Evolutionary conservation across 2,888 invertebrate species (phyloP), one percentile per base, ranked within the genome.

Genomic region (Leptinotarsa peninsularis): DNA sequence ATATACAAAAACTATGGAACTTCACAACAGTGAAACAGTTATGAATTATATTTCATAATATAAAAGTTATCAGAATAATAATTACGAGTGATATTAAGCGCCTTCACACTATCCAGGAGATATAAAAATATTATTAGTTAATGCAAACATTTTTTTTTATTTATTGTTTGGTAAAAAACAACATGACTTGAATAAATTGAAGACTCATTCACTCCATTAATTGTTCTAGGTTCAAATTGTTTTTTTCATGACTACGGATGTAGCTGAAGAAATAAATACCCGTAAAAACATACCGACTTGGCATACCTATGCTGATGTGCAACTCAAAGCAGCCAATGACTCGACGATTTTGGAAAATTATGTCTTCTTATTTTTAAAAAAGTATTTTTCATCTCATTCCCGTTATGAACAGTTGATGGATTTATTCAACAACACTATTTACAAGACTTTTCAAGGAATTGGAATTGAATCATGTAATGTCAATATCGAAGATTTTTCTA

Each of bases 281-380:
- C 43, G 73, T 17, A 73, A 63, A 43, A 63, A 63, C 33, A 49
- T 23, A 7, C 33, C 60, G 33, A 63, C 73, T 33, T 73, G 68
- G 68, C 68, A 73, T 52, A 68, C 54, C 13, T 14, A 50, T 50
- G 13, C 23, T 2, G 49, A 68, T 49, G 50, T 60, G 69, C 21
- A 63, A 17, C 21, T 63, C 4, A 68, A 58, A 63, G 56, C 58
- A 17, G 58, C 73, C 33, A 73, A 73, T 21, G 73, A 73, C 43
- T 43, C 68, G 27, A 49, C 49, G 5, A 15, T 73, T 10, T 15
- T 73, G 43, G 67, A 73, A 69, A 60, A n/a, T 21, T 68, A 49
- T n/a, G 54, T 73, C 18, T 68, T 67, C 50, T n/a, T 60, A 0
- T 43, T 68, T n/a, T 18, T 73, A 4, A 73, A 68, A 73, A 68